Base-by-base conservation (phyloP, 2,888 invertebrate species). In the Psylliodes chrysocephalus region DNA sequence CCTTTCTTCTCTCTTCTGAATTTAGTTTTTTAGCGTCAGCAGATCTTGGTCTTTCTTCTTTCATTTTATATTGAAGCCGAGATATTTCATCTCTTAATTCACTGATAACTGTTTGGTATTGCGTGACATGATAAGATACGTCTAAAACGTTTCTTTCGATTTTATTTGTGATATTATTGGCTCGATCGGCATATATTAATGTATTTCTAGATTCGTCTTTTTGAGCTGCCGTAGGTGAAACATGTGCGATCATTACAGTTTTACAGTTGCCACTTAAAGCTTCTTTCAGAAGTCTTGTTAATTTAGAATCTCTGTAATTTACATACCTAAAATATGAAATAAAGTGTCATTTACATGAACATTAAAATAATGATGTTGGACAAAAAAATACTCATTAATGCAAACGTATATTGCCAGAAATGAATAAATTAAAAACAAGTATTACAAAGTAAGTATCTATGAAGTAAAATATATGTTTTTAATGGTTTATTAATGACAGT, bases 171-270 rank as follows among this genome's bases (percentile, higher is more conserved):
- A 98, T 98, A 74, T 93, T 91, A 73, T 94, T 93, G 1, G 98
- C 98, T 60, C 96, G 86, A 79, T 96, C 94, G 0, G 97, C 97
- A 82, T 98, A 98, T 47, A 94, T 91, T 22, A 98, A 84, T 0
- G 98, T 98, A 77, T 96, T 98, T 72, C 95, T 89, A 1, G 94
- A 75, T 81, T 98, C 97, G 78, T 98, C 97, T 25, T 93, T 90
- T 76, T 94, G 91, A 5, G 85, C 82, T 12, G 87, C 87, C 30
- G 93, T 91, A 0, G 97, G 94, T 1, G 95, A 93, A 38, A 97
- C 92, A 83, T 98, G 96, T 1, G 97, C 97, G 63, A 98, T 94
- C 97, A 98, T 98, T 10, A 96, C 95, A 0, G 98, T 98, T 75
- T 93, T 90, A 78, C 96, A 96, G 78, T 96, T 95, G 4, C 97